Evolutionary conservation across 2,113 vertebrate species (phyloP), one percentile per base, ranked within the genome.

Genomic region (Tamias sibiricus): DNA sequence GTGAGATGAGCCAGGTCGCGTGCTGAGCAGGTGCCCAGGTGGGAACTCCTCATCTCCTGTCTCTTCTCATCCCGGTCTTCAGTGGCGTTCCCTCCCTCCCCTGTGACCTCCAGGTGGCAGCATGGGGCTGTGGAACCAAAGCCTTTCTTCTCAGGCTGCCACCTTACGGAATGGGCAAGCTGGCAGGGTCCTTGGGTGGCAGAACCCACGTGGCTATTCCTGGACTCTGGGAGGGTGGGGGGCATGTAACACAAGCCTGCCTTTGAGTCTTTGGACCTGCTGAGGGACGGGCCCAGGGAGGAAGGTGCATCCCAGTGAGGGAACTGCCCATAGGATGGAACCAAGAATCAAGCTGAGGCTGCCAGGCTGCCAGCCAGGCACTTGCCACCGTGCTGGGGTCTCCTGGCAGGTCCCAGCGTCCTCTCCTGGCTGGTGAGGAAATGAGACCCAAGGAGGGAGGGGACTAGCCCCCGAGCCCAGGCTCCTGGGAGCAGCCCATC

Each of bases 31-130:
- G 28, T 8, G 32, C 30, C 26, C 64, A 16, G 74, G 14, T 66
- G 8, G 64, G 72, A 20, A 72, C 26, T 17, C 0, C 0, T n/a
- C n/a, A n/a, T n/a, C n/a, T n/a, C 57, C 4, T 0, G 8, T 1
- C 37, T 28, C 0, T 49, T 59, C 62, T 20, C 76, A 49, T 62
- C 81, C 10, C 26, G 17, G 24, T 62, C 79, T 81, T 40, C 7
- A 1, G 1, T 59, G 19, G 1, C 19, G 40, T 68, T 49, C 14
- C 2, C 35, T 37, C 28, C 37, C 64, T 42, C 47, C 11, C 8
- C 24, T 57, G 49, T 42, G 86, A 47, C 95, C 94, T n/a, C 91
- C 94, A 97, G 97, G 75, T 54, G 97, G 96, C 96, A 92, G 97
- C 96, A 75, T 35, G n/a, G 52, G 80, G 75, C 86, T 3, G 0